phyloP scores from a whole-genome alignment of 2,797 vertebrate species.

The Cuniculus paca region DNA sequence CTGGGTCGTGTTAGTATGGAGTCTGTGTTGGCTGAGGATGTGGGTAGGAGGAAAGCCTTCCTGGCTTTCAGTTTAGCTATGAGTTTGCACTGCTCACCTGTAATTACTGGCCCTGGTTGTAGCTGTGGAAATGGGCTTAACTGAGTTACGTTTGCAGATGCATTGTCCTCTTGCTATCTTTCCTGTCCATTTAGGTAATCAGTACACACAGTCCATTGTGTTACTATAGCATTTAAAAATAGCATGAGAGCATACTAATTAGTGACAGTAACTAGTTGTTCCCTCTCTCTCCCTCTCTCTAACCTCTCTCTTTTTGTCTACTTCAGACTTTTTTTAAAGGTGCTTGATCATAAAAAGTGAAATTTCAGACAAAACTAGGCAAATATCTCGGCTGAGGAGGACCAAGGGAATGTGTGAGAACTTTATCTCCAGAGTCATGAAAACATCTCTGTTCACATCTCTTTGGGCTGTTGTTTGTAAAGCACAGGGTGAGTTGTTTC shows the following conservation, averaged over 20 bases:
- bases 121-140: not conserved
- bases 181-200: slow-evolving; percentile 7
- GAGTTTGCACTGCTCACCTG: not conserved
- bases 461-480: not conserved
- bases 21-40: not conserved
- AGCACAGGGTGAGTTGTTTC: not conserved
- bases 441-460: not conserved
- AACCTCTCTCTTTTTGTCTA: not conserved
- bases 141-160: not conserved
- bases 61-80: not conserved
- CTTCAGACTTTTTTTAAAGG: not conserved
- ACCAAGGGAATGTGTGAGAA: not conserved
- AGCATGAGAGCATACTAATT: not conserved
- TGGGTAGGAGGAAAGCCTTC: not conserved
- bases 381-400: not conserved
- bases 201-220: not conserved
- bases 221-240: slow-evolving; percentile 4
- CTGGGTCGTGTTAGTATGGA: not conserved
- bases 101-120: not conserved
- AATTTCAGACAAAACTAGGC: slow-evolving; percentile 4
- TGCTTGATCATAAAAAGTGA: not conserved
- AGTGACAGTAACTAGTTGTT: not conserved
- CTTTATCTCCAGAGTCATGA: not conserved
- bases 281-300: not conserved
- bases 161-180: not conserved